Base-by-base conservation (phyloP, 2,797 vertebrate genomes). In the Falco biarmicus region DNA sequence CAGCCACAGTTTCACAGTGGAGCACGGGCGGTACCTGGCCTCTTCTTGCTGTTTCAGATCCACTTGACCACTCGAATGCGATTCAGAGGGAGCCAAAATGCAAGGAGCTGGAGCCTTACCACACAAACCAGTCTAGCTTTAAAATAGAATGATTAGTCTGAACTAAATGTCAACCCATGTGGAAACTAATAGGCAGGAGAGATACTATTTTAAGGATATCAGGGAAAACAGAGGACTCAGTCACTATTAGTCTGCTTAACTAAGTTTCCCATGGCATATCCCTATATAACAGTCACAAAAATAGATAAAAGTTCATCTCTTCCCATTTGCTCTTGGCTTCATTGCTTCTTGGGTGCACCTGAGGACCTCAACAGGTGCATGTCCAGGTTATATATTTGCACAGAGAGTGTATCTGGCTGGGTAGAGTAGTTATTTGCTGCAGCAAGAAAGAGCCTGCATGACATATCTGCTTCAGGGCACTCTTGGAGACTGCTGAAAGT, bases 21-120 rank as follows among this genome's bases (percentile, higher is more conserved):
- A 34, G 9, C 0, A 0, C 14, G 34, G 19, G 18, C 32, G 31
- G 18, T 11, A 9, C 1, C 2, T 2, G 5, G 10, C 11, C 39
- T 80, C 53, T 71, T 48, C 31, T n/a, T 71, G 39, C 14, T 73
- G 28, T 13, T 83, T 82, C 39, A 37, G 15, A 20, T 26, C 56
- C 34, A 10, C 51, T 17, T 53, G 15, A 22, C 25, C 59, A 22
- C 5, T 26, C 28, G 14, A 70, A 56, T 34, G 21, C 15, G 45
- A 22, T 17, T 70, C 69, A 87, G 60, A 79, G 15, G 20, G 22
- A 79, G 10, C 16, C 29, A 26, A 54, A 69, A 79, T 18, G 12
- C 31, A 59, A 65, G 63, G 34, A 76, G 21, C 13, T 64, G 22
- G 24, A 85, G 15, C 11, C 26, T 84, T 39, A 28, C 5, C 12